Evolutionary conservation across 2,113 vertebrate species (phyloP), one percentile per base, ranked within the genome.

Genomic region (Larimichthys polyactis): DNA sequence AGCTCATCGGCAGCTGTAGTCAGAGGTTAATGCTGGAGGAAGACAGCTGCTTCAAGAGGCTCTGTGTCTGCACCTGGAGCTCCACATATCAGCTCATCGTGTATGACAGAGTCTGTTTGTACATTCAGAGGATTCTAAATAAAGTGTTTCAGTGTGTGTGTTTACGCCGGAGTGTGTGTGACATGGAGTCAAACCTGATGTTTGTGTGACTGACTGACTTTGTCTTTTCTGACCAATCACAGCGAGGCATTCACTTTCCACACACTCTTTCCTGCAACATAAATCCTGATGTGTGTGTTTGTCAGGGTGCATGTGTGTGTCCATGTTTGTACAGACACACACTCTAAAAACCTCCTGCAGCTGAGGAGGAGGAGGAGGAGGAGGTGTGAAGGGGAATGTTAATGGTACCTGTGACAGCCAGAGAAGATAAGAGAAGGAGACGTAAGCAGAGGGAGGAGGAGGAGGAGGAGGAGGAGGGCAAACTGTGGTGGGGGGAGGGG

Each of bases 341-440:
- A 62, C 44, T 44, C 43, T 44, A 11, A 11, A 46, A 49, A 54
- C 22, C 79, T 75, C 49, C 16, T 57, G 57, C 44, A 44, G 72
- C 73, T 59, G 43, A 57, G 59, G 76, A 51, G 60, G 44, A 68
- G 32, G 32, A 6, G 36, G 36, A 36, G 36, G 36, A 17, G 54
- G 81, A 68, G 65, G 88, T 81, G 90, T 80, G 87, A 89, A 70
- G 74, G 81, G 69, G 78, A 82, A 80, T 80, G 83, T 90, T 87
- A 86, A 86, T 79, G 85, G 60, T 46, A 64, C 78, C 83, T 89
- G 79, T 89, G 87, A 90, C 82, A 77, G 63, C 49, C 29, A 22
- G 44, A 29, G 77, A 46, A 79, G 89, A 90, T 88, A 88, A 90
- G 78, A 29, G 36, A 5, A 27, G 60, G 36, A 54, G 63, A 27